Evolutionary conservation across 2,113 vertebrate species (phyloP).

Genomic region (Proterorhinus semilunaris): DNA sequence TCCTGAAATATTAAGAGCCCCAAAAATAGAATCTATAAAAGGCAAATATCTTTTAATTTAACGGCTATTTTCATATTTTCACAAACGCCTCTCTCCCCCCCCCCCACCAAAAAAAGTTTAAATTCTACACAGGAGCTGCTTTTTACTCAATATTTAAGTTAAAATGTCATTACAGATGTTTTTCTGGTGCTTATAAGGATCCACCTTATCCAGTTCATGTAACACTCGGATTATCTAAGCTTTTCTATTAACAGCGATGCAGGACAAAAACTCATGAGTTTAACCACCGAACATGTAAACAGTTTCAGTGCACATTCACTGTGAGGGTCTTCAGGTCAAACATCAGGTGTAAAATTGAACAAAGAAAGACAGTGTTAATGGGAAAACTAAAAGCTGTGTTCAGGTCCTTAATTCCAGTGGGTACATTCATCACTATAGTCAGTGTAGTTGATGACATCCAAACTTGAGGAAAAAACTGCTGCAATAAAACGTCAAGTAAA

Average conservation of each 20-base stretch:
- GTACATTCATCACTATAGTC: constrained; percentile 50
- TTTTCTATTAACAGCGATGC: constrained; percentile 39
- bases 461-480: constrained; percentile 15
- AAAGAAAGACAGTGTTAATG: constrained; percentile 29
- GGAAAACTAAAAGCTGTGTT: constrained; percentile 24
- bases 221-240: constrained; percentile 28
- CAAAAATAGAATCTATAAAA: constrained; percentile 75
- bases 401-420: constrained; percentile 5
- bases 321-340: constrained; percentile 40
- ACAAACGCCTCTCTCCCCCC: background rate
- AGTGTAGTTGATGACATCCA: constrained; percentile 18
- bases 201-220: constrained; percentile 27
- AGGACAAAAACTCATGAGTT: constrained; percentile 40
- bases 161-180: constrained; percentile 37
- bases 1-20: constrained; percentile 58
- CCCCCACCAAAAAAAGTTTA: constrained; percentile 34
- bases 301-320: constrained; percentile 64
- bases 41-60: constrained; percentile 59
- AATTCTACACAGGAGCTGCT: constrained; percentile 29
- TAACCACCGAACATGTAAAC: constrained; percentile 66
- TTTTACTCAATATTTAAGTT: constrained; percentile 34
- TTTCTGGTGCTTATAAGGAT: constrained; percentile 40
- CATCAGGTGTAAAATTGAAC: constrained; percentile 53
- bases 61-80: constrained; percentile 19
- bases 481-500: constrained; percentile 50